Conservation (phyloP, 2,888 invertebrate genomes). For the Nematopogon swammerdamellus region DNA sequence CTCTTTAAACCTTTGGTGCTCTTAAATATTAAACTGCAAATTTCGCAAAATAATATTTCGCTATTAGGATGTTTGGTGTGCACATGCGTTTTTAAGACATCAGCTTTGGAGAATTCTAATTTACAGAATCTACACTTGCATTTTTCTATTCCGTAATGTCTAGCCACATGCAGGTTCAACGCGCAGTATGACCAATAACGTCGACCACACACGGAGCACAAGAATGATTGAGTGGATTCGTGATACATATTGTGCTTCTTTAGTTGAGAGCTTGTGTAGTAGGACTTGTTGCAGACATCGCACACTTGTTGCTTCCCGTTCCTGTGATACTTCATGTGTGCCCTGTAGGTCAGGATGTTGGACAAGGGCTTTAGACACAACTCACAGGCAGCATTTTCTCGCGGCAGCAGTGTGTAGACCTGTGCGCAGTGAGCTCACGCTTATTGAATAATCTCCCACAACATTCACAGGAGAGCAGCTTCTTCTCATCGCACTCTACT, state of each 20-base stretch:
- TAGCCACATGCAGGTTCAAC: no score
- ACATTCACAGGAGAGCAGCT: slow-evolving; percentile 12
- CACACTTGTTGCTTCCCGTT: slow-evolving; percentile 19
- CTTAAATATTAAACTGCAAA: slow-evolving; percentile 23
- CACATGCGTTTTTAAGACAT: no score
- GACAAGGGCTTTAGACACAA: slow-evolving; percentile 21
- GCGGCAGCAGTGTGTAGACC: no score
- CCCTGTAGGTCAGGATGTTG: slow-evolving; percentile 19
- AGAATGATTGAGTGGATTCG: slow-evolving; percentile 16
- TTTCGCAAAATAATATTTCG: slow-evolving; percentile 21
- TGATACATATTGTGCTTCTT: slow-evolving; percentile 22
- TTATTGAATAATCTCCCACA: slow-evolving; percentile 16
- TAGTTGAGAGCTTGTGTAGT: slow-evolving; percentile 22
- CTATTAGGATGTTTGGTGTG: no score
- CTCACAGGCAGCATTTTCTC: no score
- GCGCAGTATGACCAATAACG: no score
- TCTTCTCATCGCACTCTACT: background rate
- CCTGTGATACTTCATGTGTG: slow-evolving; percentile 21
- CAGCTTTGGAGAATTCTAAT: slow-evolving; percentile 21
- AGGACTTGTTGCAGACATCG: slow-evolving; percentile 20
- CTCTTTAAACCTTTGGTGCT: background rate
- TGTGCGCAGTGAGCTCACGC: slow-evolving; percentile 19
- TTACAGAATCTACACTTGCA: slow-evolving; percentile 21
- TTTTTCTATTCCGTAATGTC: slow-evolving; percentile 22
- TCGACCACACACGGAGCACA: slow-evolving; percentile 21